Percentiles rank a stretch among this genome's conserved stretches.
Evolutionary conservation across 2,113 vertebrate species (phyloP).

Genomic region (Mixornis gularis): DNA sequence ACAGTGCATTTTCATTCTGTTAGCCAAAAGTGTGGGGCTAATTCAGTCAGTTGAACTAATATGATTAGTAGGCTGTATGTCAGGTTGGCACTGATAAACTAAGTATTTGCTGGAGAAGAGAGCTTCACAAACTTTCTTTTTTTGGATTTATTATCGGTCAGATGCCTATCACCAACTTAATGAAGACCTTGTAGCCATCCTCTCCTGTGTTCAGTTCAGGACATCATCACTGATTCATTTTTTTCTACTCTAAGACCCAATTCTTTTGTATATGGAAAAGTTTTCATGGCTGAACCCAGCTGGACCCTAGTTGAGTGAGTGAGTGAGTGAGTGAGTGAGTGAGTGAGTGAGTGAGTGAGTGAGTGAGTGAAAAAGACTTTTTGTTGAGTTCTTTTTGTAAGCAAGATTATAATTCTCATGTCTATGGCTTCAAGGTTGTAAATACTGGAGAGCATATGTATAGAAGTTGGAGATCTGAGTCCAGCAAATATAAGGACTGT

Average conservation of each 20-base stretch:
- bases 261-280: not conserved
- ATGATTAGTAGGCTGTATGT: not conserved
- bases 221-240: not conserved
- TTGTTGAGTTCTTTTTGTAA: not conserved
- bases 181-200: not conserved
- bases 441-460: accelerated
- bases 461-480: not conserved
- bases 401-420: not conserved
- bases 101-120: not conserved
- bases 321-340: not conserved
- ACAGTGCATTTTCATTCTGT: not conserved
- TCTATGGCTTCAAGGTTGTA: not conserved
- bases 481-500: not conserved
- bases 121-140: not conserved
- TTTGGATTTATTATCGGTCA: not conserved
- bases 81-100: not conserved
- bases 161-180: not conserved
- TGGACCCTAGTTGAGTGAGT: not conserved
- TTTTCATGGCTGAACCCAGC: not conserved
- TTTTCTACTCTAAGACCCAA: not conserved
- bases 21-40: not conserved
- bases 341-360: not conserved
- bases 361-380: not conserved
- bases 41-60: not conserved
- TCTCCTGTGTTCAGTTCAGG: not conserved